These are phyloP conservation scores for Micromesistius poutassou DNA, from an alignment of 2,797 vertebrate genomes.

Conservation along the genomic window DNA sequence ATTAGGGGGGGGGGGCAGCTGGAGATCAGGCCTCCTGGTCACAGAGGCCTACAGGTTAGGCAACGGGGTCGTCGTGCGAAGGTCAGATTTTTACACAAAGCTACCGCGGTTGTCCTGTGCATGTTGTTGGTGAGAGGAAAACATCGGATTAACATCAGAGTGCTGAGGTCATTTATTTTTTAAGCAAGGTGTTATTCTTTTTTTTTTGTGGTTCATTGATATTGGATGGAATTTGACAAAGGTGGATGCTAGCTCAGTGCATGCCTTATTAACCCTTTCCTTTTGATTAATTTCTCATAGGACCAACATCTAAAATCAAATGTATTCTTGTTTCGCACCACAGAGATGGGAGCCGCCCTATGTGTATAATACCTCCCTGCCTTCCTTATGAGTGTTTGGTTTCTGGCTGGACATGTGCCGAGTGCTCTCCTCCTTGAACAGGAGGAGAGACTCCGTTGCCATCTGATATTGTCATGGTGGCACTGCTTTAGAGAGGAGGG, in stretches of 20 bases:
- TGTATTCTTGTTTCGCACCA: too few relatives aligned
- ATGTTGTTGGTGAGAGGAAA: too few relatives aligned
- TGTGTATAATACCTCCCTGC: neutral
- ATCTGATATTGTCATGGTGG: slow-evolving; percentile 34
- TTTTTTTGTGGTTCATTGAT: neutral
- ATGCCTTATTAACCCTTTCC: neutral
- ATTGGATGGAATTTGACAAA: neutral
- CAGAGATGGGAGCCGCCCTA: neutral
- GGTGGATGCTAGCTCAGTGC: neutral
- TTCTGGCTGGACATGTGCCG: neutral
- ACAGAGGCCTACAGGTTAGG: neutral
- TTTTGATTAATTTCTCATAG: too few relatives aligned
- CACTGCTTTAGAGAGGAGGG: neutral
- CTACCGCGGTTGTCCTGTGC: too few relatives aligned
- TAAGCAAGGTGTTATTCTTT: neutral
- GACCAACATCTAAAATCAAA: too few relatives aligned
- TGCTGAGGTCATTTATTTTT: neutral
- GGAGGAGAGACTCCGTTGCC: slow-evolving; percentile 35
- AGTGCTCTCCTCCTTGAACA: slow-evolving; percentile 6
- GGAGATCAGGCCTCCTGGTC: neutral
- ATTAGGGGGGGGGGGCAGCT: neutral
- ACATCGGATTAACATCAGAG: too few relatives aligned
- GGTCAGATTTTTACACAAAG: too few relatives aligned
- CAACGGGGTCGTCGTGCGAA: too few relatives aligned
- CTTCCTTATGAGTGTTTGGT: neutral